Evolutionary conservation across 2,113 vertebrate genomes (phyloP).

Genomic region (Vulpes lagopus): DNA sequence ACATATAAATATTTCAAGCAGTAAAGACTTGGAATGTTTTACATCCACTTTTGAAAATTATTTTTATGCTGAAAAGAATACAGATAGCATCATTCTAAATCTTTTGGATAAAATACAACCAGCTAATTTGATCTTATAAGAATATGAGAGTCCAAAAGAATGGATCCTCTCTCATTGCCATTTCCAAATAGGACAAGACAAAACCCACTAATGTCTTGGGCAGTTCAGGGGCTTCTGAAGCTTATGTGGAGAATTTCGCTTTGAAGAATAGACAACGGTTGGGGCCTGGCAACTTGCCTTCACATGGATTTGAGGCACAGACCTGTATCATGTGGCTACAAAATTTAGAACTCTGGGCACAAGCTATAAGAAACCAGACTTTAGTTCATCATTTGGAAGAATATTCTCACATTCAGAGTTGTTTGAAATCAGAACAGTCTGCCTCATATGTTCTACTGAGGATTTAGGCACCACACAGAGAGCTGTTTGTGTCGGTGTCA

Average conservation of each 20-base stretch:
- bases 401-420: background rate
- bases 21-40: slow-evolving; percentile 5
- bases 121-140: slow-evolving; percentile 28
- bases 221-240: background rate
- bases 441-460: background rate
- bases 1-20: background rate
- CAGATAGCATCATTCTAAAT: background rate
- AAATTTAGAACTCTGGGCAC: background rate
- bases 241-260: background rate
- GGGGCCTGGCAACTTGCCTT: background rate
- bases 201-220: background rate
- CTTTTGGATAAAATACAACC: slow-evolving; percentile 7
- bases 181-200: background rate
- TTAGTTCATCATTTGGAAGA: background rate
- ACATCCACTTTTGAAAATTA: slow-evolving; percentile 13
- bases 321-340: background rate
- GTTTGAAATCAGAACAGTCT: slow-evolving; percentile 3
- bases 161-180: background rate
- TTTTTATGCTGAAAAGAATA: slow-evolving; percentile 27
- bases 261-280: background rate
- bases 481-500: background rate
- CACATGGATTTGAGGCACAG: background rate
- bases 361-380: background rate
- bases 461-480: background rate
- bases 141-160: background rate